Conservation (phyloP, 1,140 invertebrate genomes). For the Papilio glaucus region DNA sequence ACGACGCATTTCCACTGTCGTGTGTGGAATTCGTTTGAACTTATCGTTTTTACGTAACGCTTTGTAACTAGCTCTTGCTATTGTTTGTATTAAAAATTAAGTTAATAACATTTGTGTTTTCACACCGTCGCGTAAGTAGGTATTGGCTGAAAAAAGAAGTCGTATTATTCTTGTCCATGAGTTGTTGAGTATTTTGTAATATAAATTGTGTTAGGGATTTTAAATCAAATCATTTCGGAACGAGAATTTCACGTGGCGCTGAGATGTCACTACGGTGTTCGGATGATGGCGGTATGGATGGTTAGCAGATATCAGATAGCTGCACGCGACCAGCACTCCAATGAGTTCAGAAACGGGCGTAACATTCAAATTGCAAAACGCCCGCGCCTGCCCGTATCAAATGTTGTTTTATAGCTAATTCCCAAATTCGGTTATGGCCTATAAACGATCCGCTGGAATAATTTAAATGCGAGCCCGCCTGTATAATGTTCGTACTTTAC, state of each 20-base stretch:
- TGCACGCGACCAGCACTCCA: slow-evolving; percentile 75
- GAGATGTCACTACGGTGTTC: slow-evolving; percentile 38
- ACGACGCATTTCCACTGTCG: slow-evolving; percentile 43
- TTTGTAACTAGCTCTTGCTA: not conserved
- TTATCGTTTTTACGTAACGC: not conserved
- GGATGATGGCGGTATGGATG: slow-evolving; percentile 57
- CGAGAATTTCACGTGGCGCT: not conserved
- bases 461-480: slow-evolving; percentile 82
- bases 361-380: slow-evolving; percentile 82
- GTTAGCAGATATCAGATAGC: slow-evolving; percentile 47
- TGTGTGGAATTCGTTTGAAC: not conserved
- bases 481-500: slow-evolving; percentile 82
- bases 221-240: not conserved
- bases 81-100: too few relatives aligned
- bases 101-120: too few relatives aligned
- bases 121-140: too few relatives aligned
- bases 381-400: slow-evolving; percentile 79
- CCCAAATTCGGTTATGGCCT: slow-evolving; percentile 83
- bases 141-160: too few relatives aligned
- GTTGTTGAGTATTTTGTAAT: not conserved
- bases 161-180: not conserved
- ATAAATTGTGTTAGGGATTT: not conserved
- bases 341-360: slow-evolving; percentile 73
- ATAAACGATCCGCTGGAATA: slow-evolving; percentile 83
- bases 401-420: slow-evolving; percentile 84